phyloP scores from a whole-genome alignment of 2,888 invertebrate genomes.

The Eumerus sabulonum region DNA sequence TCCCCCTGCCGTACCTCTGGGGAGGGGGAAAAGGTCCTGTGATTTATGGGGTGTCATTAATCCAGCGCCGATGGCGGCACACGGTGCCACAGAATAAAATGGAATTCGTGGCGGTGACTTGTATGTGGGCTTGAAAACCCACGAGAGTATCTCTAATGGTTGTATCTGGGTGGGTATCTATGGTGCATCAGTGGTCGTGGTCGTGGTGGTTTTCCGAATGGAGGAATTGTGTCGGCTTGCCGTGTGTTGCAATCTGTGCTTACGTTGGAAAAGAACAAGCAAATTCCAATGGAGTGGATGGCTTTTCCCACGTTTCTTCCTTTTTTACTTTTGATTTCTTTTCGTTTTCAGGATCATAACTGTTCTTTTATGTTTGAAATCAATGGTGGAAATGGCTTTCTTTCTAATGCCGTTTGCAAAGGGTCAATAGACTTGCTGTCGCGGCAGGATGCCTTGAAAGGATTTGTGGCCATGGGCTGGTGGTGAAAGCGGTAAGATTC shows the following conservation, averaged over 20 bases:
- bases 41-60: slow-evolving; percentile 69
- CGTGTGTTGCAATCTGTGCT: slow-evolving; percentile 50
- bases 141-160: slow-evolving; percentile 39
- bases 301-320: too few species aligned
- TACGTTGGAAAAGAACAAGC: neutral
- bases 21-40: slow-evolving; percentile 12
- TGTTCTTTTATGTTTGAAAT: too few species aligned
- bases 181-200: too few species aligned
- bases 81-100: slow-evolving; percentile 22
- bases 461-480: too few species aligned
- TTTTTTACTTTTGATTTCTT: neutral
- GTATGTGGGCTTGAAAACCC: slow-evolving; percentile 28
- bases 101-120: slow-evolving; percentile 32
- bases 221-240: slow-evolving; percentile 52
- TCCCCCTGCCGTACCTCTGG: too few species aligned
- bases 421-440: neutral
- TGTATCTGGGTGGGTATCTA: slow-evolving; percentile 20
- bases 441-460: too few species aligned
- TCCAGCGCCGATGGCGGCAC: slow-evolving; percentile 58
- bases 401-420: neutral
- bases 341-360: too few species aligned
- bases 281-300: neutral
- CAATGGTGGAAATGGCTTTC: too few species aligned
- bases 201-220: neutral
- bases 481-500: too few species aligned